phyloP scores from a whole-genome alignment of 2,113 vertebrate species.

The Tapirus terrestris region DNA sequence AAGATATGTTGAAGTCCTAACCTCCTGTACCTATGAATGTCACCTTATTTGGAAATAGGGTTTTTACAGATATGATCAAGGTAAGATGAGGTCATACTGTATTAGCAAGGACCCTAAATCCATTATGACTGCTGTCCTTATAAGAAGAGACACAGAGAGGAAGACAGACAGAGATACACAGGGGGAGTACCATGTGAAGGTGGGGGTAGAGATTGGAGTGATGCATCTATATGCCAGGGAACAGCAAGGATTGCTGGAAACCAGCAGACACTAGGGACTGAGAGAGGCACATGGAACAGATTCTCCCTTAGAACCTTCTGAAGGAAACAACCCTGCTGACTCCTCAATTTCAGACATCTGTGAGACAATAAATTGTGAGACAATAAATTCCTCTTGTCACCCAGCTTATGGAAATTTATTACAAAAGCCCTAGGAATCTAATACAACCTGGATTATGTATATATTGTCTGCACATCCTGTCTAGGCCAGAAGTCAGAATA shows the following conservation, averaged over 20 bases:
- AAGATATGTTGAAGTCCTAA: rapidly evolving
- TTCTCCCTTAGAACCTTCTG: rapidly evolving
- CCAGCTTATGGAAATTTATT: rapidly evolving
- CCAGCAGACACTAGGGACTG: too few species aligned
- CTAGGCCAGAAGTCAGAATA: background rate
- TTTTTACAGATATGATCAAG: background rate
- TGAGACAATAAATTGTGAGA: rapidly evolving
- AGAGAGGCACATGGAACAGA: background rate
- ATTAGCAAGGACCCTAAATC: background rate
- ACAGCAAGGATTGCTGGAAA: too few species aligned
- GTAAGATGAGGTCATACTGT: too few species aligned
- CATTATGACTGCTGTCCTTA: background rate
- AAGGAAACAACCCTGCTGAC: rapidly evolving
- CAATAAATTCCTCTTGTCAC: rapidly evolving
- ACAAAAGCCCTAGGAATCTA: too few species aligned
- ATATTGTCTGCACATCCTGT: rapidly evolving
- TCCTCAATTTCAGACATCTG: rapidly evolving
- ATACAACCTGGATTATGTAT: rapidly evolving
- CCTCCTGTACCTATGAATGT: rapidly evolving
- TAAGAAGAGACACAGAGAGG: background rate
- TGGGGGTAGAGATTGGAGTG: rapidly evolving
- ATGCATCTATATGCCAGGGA: background rate
- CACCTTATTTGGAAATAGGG: too few species aligned
- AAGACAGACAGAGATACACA: background rate
- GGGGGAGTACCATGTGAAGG: background rate